These are phyloP conservation scores for Syrista parreyssii DNA, from an alignment of 2,888 invertebrate species.

Conservation along the genomic window DNA sequence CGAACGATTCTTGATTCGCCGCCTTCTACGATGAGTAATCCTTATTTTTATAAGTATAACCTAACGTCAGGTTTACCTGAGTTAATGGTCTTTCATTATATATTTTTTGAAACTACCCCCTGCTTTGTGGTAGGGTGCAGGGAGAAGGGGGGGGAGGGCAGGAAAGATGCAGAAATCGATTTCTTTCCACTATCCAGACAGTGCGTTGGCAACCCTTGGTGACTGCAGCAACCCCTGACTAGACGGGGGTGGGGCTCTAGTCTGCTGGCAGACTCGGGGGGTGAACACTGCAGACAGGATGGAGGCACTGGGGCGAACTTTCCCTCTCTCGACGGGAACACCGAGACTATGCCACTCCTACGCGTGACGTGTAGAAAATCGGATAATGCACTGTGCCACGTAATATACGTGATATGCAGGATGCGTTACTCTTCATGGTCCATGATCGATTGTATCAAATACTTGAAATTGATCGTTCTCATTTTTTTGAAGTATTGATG, in stretches of 20 bases:
- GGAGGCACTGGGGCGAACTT: slow-evolving; percentile 63
- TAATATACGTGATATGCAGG: background rate
- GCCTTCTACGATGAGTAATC: background rate
- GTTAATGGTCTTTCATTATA: background rate
- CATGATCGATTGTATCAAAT: background rate
- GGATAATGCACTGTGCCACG: slow-evolving; percentile 7
- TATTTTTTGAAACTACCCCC: background rate
- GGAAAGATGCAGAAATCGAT: background rate
- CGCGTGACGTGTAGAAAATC: slow-evolving; percentile 57
- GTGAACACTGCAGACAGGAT: slow-evolving; percentile 52
- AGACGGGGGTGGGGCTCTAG: background rate
- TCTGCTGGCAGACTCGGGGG: slow-evolving; percentile 1
- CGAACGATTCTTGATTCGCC: background rate
- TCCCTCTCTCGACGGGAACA: slow-evolving; percentile 52
- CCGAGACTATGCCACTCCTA: slow-evolving; percentile 41
- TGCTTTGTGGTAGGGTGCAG: background rate
- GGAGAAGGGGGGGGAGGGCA: background rate
- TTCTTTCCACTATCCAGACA: background rate
- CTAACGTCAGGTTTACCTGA: background rate
- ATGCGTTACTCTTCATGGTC: background rate
- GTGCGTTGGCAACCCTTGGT: slow-evolving; percentile 29
- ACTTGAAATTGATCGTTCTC: background rate
- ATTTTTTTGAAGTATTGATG: background rate
- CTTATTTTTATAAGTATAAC: background rate
- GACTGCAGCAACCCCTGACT: slow-evolving; percentile 12